Evolutionary conservation across 2,113 vertebrate genomes (phyloP), one percentile per base, ranked within the genome.

Genomic region (Orientallactaga bullata): DNA sequence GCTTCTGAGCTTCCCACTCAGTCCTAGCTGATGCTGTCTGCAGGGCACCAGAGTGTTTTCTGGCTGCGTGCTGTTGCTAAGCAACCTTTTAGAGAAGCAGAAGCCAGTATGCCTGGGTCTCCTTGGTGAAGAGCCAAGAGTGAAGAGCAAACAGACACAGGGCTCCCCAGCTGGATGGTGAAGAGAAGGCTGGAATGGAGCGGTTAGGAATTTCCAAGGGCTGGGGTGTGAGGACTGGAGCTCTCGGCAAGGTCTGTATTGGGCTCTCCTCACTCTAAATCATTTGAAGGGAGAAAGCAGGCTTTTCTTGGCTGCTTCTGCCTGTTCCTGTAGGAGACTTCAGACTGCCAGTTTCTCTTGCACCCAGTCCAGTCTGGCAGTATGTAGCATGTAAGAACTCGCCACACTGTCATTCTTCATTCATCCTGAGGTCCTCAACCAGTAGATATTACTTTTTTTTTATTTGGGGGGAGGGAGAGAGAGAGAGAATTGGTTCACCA

Each of bases 11-110:
- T 78, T 66, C 55, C 63, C 30, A n/a, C 24, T 86, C 65, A 24
- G 1, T 13, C 28, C 32, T 47, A 83, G 65, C 80, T 51, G 51
- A 65, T 63, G 32, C 74, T 23, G 32, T 91, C 77, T 94, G 32
- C 28, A 47, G 66, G 65, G 58, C 85, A 55, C 2, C 42, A 68
- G 37, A 68, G 37, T 77, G 63, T 35, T 79, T 91, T 23, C 80
- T 78, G 74, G 79, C 35, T 91, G 55, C 37, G 69, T 93, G 85
- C 42, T 9, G 74, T 90, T 94, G 86, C 94, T 88, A 68, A 72
- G 83, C 73, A 88, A 93, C 35, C 55, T 80, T 78, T 77, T 88
- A 88, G 30, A 5, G 37, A 73, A 85, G 68, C 78, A 85, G 77
- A 32, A 32, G 35, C 78, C 73, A 65, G 24, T 16, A 1, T 24